Evolutionary conservation across 2,888 invertebrate species (phyloP).

Genomic region (Calameuta pallipes): DNA sequence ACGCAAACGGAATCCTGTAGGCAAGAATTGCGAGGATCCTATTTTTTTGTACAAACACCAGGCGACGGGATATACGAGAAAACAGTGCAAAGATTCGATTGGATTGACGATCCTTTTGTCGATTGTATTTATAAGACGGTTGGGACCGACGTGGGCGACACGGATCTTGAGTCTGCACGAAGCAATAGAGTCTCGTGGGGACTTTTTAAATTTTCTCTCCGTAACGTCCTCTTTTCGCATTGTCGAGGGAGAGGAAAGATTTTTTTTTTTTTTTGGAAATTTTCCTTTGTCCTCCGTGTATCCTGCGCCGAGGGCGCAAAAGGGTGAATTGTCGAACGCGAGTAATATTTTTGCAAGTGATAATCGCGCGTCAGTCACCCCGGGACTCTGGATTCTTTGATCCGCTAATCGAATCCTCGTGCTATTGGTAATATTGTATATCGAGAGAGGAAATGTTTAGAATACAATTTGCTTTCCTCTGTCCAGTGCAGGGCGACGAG

Average conservation of each 20-base stretch:
- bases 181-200: background rate
- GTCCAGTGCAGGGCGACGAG: background rate
- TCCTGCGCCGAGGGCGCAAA: background rate
- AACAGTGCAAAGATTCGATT: too few species aligned
- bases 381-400: background rate
- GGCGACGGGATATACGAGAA: background rate
- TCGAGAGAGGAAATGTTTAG: slow-evolving; percentile 1
- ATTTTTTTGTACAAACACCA: slow-evolving; percentile 45
- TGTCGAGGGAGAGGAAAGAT: background rate
- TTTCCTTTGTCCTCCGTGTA: background rate
- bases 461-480: slow-evolving; percentile 6
- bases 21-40: slow-evolving; percentile 37
- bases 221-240: background rate
- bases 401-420: background rate
- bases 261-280: background rate
- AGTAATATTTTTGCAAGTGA: background rate
- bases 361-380: background rate
- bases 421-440: background rate
- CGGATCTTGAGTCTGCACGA: background rate
- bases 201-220: background rate
- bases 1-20: slow-evolving; percentile 35
- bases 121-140: background rate
- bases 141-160: background rate
- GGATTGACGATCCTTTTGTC: background rate
- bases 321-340: background rate